These are phyloP conservation scores for Dipodomys stephensi DNA, from an alignment of 2,113 vertebrate genomes.

Conservation along the genomic window DNA sequence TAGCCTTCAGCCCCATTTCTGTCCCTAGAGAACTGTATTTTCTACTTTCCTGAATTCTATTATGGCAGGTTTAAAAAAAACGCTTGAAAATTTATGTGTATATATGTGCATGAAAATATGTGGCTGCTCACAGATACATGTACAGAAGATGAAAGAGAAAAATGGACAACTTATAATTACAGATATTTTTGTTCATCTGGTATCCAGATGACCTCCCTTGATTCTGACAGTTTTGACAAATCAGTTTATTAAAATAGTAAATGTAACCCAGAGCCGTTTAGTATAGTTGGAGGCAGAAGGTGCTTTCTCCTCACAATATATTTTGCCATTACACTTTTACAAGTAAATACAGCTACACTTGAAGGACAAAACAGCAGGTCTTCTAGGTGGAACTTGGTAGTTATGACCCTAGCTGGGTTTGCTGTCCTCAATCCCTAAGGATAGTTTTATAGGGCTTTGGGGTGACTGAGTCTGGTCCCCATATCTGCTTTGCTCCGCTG, in stretches of 20 bases:
- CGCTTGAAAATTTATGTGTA: conserved; percentile 81
- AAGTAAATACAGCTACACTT: conserved; percentile 83
- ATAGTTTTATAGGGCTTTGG: conserved; percentile 84
- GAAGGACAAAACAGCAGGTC: conserved; percentile 82
- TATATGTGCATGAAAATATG: conserved; percentile 80
- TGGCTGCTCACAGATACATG: conserved; percentile 79
- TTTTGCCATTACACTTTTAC: conserved; percentile 84
- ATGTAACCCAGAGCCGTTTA: conserved; percentile 84
- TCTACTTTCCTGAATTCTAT: conserved; percentile 73
- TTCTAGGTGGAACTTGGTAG: conserved; percentile 84
- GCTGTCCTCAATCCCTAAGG: conserved; percentile 81
- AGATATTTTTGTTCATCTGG: conserved; percentile 88
- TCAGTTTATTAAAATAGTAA: conserved; percentile 90
- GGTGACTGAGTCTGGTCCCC: conserved; percentile 76
- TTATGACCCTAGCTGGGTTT: conserved; percentile 85
- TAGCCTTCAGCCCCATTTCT: conserved; percentile 23
- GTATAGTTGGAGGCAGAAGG: conserved; percentile 73
- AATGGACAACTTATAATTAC: conserved; percentile 88
- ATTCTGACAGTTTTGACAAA: conserved; percentile 89
- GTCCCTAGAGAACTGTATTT: conserved; percentile 76
- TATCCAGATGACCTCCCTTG: conserved; percentile 88
- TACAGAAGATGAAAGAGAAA: conserved; percentile 87
- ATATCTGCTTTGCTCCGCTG: conserved; percentile 53
- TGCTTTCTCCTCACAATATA: conserved; percentile 77
- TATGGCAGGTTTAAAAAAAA: conserved; percentile 66